Evolutionary conservation across 1,140 invertebrate genomes (phyloP), one percentile per base, ranked within the genome.

Genomic region (Drosophila tani): DNA sequence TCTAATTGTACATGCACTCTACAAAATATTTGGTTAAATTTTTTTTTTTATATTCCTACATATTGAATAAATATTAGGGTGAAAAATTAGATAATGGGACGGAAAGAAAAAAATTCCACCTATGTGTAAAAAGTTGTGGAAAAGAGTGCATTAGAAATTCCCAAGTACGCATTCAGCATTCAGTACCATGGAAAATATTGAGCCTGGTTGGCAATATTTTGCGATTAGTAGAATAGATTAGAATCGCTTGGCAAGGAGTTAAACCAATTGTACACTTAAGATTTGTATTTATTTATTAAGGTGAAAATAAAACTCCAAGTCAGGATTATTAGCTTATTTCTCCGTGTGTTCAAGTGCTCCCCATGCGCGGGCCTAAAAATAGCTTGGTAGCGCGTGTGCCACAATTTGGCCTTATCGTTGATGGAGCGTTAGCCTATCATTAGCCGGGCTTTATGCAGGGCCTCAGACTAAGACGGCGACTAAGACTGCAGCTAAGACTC

Each of bases 351-450:
- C 62, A 67, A 68, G 47, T 70, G 40, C 47, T 53, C 67, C 46
- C 62, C 63, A 70, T 70, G 62, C n/a, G 49, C 51, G 17, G 41
- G n/a, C 59, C 80, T 88, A 88, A 83, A 87, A 87, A 87, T 87
- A 87, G 84, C 67, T 53, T 43, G 64, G 58, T 58, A 59, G 70
- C 85, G 85, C 85, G 85, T 88, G 85, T 88, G 85, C 85, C 85
- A 88, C 85, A 88, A 88, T 90, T 88, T 88, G 87, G 84, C 82
- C 80, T 87, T 87, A 87, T 87, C 84, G 84, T 87, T 88, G 85
- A 87, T 87, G 82, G 84, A 87, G 81, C 84, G 84, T 87, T 87
- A 87, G 85, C 84, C 84, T 88, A 90, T 88, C 84, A 87, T 87
- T 87, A 87, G 84, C 81, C 80, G 74, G 84, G 75, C 80, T 78